These are phyloP conservation scores for Nymphalis c-album DNA, from an alignment of 2,888 invertebrate species.

Conservation along the genomic window DNA sequence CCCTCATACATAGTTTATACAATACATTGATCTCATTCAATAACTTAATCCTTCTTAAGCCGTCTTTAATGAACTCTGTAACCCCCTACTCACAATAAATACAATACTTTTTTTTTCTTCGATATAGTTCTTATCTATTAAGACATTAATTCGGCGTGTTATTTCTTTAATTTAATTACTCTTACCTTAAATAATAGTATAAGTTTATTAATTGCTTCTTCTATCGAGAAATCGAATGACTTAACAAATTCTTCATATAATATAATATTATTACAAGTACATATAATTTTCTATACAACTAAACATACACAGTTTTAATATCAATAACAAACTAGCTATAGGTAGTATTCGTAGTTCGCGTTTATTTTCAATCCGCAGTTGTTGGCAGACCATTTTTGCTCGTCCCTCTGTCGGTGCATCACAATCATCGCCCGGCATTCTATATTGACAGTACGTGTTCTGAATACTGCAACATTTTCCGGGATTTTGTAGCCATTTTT, in stretches of 20 bases:
- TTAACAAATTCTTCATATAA: not conserved
- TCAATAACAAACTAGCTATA: slow-evolving; percentile 29
- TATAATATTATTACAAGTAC: too few relatives aligned
- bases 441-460: slow-evolving; percentile 78
- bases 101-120: slow-evolving; percentile 1
- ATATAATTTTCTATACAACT: not conserved
- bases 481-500: slow-evolving; percentile 76
- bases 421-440: slow-evolving; percentile 76
- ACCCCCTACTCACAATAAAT: slow-evolving; percentile 41
- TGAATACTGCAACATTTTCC: slow-evolving; percentile 70
- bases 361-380: slow-evolving; percentile 73
- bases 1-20: slow-evolving; percentile 23
- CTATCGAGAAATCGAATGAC: not conserved
- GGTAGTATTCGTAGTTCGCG: slow-evolving; percentile 31
- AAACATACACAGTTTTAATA: not conserved
- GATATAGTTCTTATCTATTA: not conserved
- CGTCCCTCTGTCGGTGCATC: slow-evolving; percentile 67
- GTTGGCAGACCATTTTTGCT: slow-evolving; percentile 58
- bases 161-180: not conserved
- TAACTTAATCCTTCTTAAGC: slow-evolving; percentile 53
- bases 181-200: too few relatives aligned
- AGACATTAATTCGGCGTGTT: not conserved
- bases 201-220: too few relatives aligned
- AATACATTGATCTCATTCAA: slow-evolving; percentile 32
- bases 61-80: slow-evolving; percentile 66